Evolutionary conservation across 2,888 invertebrate genomes (phyloP).

Genomic region (Scelioninae gen. 2): DNA sequence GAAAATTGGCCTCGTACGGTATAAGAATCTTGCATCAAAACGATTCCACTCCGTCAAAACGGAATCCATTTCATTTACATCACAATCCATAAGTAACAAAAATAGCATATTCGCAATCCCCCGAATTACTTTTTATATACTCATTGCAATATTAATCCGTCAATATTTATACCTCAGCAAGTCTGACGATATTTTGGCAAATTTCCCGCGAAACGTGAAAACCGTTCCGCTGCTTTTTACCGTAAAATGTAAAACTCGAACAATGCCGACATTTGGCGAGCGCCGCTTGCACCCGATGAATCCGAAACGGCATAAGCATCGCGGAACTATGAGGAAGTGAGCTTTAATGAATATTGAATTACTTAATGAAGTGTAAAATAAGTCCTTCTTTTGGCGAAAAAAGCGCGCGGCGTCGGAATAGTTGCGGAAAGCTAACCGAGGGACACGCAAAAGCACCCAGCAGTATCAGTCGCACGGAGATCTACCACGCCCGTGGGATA

Average conservation of each 20-base stretch:
- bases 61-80: too few species aligned
- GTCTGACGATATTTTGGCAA: too few species aligned
- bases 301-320: conserved; percentile 1
- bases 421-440: conserved; percentile 58
- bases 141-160: too few species aligned
- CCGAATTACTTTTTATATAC: too few species aligned
- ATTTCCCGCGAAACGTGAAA: neutral
- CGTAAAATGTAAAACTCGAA: neutral
- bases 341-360: conserved; percentile 48
- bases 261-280: neutral
- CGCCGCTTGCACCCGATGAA: conserved; percentile 4
- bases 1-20: too few species aligned
- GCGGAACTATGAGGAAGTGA: conserved; percentile 11
- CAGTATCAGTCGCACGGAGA: conserved; percentile 71
- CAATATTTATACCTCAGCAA: too few species aligned
- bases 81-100: too few species aligned
- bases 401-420: conserved; percentile 42
- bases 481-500: conserved; percentile 74
- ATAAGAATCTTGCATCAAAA: too few species aligned
- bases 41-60: too few species aligned
- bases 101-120: too few species aligned
- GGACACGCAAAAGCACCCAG: conserved; percentile 60
- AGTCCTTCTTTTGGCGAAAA: conserved; percentile 47
- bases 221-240: neutral
- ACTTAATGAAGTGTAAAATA: conserved; percentile 54